Evolutionary conservation across 2,113 vertebrate genomes (phyloP).

Genomic region (Danionella cerebrum): DNA sequence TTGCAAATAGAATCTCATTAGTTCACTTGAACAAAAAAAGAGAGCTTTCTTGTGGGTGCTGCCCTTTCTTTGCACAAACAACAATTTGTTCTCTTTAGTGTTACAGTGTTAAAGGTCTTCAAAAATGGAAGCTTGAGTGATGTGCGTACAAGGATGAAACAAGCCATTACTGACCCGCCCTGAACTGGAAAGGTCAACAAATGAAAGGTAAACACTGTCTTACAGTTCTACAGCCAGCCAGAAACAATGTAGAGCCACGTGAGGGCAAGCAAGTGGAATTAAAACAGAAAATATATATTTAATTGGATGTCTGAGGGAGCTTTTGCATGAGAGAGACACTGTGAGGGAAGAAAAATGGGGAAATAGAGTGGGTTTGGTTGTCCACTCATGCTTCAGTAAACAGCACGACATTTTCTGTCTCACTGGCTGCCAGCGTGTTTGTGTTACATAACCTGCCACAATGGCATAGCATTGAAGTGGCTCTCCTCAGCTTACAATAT

Average conservation of each 20-base stretch:
- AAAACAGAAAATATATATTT: conserved; percentile 52
- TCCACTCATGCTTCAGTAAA: conserved; percentile 59
- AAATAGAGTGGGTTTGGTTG: conserved; percentile 47
- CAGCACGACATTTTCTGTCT: conserved; percentile 65
- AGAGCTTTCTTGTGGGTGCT: background rate
- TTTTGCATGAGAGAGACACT: background rate
- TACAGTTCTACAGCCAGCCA: conserved; percentile 28
- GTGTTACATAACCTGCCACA: conserved; percentile 60
- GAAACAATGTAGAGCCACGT: conserved; percentile 53
- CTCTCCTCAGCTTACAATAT: conserved; percentile 41
- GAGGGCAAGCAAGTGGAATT: conserved; percentile 60
- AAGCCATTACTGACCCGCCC: background rate
- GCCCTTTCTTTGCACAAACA: background rate
- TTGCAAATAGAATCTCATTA: background rate
- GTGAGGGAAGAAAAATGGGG: background rate
- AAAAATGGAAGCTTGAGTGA: background rate
- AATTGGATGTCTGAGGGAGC: conserved; percentile 51
- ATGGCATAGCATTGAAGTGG: conserved; percentile 52
- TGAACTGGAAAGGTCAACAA: background rate
- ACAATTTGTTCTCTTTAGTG: conserved; percentile 2
- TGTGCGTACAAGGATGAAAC: background rate
- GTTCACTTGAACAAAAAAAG: background rate
- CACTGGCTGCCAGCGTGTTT: conserved; percentile 55
- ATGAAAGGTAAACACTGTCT: conserved; percentile 37
- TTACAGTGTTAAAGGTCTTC: background rate